phyloP scores from a whole-genome alignment of 2,113 vertebrate species.

The Chloebia gouldiae region DNA sequence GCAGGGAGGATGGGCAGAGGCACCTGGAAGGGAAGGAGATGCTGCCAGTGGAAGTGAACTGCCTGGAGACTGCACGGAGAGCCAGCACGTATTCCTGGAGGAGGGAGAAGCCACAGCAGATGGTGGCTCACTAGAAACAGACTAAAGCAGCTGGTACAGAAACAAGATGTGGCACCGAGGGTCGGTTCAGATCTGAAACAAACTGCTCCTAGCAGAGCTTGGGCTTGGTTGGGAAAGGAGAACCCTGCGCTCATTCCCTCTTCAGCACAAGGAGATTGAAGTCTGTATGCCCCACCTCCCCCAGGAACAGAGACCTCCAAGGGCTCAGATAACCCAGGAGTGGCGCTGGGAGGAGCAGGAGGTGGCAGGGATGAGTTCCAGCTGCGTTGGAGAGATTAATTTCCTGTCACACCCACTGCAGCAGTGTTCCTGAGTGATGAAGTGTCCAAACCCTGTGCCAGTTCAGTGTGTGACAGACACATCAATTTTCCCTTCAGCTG shows the following conservation, averaged over 20 bases:
- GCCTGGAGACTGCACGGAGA: neutral
- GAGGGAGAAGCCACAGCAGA: slow-evolving; percentile 1
- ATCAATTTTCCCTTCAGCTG: neutral
- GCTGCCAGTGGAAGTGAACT: neutral
- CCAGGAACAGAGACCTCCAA: neutral
- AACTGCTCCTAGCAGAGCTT: neutral
- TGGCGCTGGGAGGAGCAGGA: neutral
- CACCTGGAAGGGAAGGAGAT: neutral
- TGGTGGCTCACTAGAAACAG: neutral
- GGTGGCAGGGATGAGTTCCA: accelerated
- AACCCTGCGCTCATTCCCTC: neutral
- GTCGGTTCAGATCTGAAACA: neutral
- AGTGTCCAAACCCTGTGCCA: neutral
- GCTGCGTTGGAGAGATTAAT: neutral
- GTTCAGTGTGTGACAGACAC: neutral
- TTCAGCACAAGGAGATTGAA: neutral
- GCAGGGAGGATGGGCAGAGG: neutral
- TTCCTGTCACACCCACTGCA: neutral
- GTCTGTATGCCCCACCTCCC: neutral
- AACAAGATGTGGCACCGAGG: neutral
- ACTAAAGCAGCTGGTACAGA: neutral
- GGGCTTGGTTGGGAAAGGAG: neutral
- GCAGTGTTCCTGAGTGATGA: neutral
- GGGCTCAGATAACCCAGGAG: neutral
- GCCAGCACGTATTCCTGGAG: neutral